A percentile compares a stretch with the other conserved stretches of the same genome.
Conservation (phyloP, 2,888 invertebrate species). For the Pristionchus arcanus region DNA sequence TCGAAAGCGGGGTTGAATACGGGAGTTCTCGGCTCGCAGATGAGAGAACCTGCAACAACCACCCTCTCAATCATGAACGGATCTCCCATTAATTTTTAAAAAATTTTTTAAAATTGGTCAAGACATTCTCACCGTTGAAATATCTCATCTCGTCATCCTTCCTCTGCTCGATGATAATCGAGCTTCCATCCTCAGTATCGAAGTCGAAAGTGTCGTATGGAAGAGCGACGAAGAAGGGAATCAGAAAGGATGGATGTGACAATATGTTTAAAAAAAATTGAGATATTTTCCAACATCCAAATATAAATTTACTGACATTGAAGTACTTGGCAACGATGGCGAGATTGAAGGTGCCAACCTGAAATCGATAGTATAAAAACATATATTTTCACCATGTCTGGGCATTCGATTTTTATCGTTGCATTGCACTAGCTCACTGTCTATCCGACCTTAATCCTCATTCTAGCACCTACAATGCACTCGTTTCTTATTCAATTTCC, state of each 20-base stretch:
- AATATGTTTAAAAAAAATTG: neutral
- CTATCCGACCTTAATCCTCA: too few species aligned
- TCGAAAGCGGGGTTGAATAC: slow-evolving; percentile 99
- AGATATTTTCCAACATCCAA: neutral
- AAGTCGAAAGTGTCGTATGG: slow-evolving; percentile 93
- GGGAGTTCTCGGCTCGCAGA: slow-evolving; percentile 85
- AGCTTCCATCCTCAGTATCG: slow-evolving; percentile 87
- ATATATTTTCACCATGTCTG: too few species aligned
- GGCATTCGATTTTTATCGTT: too few species aligned
- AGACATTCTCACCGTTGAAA: slow-evolving; percentile 86
- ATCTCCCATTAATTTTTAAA: too few species aligned
- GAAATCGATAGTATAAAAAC: neutral
- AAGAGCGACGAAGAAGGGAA: slow-evolving; percentile 96
- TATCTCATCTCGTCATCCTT: slow-evolving; percentile 93
- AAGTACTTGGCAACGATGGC: slow-evolving; percentile 94
- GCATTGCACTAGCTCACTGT: too few species aligned
- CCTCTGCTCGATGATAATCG: slow-evolving; percentile 94
- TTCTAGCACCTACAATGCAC: too few species aligned
- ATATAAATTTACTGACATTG: slow-evolving; percentile 70
- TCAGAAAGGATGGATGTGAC: slow-evolving; percentile 79
- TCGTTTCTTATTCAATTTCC: too few species aligned
- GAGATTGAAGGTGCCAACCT: slow-evolving; percentile 84
- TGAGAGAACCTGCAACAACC: slow-evolving; percentile 60
- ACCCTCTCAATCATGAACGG: neutral
- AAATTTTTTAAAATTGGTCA: too few species aligned